These are phyloP conservation scores for Xiphias gladius DNA, from an alignment of 2,113 vertebrate species.

Conservation along the genomic window DNA sequence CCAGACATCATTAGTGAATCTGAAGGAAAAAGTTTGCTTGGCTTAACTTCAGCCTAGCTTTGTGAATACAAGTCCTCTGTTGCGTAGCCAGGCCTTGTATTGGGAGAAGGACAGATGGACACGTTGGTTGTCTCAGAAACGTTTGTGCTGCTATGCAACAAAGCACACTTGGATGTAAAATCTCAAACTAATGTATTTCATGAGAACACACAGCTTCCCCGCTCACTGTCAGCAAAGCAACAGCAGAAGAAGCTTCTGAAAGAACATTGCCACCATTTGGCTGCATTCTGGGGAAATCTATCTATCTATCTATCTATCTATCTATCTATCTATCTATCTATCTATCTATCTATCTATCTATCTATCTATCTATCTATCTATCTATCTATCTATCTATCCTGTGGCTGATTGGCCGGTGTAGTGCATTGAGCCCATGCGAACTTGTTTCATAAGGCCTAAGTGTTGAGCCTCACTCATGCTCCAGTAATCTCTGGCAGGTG, in stretches of 20 bases:
- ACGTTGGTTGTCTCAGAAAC: conserved; percentile 23
- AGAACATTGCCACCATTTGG: not conserved
- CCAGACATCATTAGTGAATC: not conserved
- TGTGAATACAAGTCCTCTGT: conserved; percentile 6
- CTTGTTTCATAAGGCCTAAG: not conserved
- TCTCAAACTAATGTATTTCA: conserved; percentile 29
- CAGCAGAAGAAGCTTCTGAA: conserved; percentile 11
- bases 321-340: too few species aligned
- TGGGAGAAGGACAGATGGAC: conserved; percentile 51
- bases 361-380: too few species aligned
- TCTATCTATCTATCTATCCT: too few species aligned
- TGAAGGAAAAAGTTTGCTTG: not conserved
- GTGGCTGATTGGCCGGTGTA: too few species aligned
- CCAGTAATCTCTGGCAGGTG: conserved; percentile 12
- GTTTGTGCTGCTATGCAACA: conserved; percentile 28
- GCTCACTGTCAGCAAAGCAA: conserved; percentile 27
- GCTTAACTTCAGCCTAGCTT: conserved; percentile 17
- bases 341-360: too few species aligned
- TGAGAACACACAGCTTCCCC: conserved; percentile 18
- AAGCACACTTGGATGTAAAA: conserved; percentile 31
- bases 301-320: too few species aligned
- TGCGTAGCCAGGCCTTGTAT: conserved; percentile 16
- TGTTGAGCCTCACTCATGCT: not conserved
- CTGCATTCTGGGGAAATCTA: not conserved
- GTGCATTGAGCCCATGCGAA: not conserved